Evolutionary conservation across 2,888 invertebrate species (phyloP).

Genomic region (Lasioglossum malachurum): DNA sequence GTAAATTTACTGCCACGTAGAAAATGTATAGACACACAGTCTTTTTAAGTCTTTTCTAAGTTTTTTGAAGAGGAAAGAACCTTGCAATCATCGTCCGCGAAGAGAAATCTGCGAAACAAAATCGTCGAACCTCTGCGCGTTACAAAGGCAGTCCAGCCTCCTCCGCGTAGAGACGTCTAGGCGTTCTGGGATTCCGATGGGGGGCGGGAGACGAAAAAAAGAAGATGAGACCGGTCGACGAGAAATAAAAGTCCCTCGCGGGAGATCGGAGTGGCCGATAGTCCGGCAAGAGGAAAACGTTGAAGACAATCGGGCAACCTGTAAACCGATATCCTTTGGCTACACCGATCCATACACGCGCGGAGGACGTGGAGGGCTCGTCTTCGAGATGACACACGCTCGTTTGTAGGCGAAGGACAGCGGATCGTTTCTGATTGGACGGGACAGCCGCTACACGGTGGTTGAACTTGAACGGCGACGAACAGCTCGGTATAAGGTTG

Average conservation of each 20-base stretch:
- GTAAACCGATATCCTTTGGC: conserved; percentile 72
- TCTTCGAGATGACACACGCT: conserved; percentile 55
- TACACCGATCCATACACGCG: conserved; percentile 45
- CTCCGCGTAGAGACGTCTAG: neutral
- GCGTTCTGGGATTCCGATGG: conserved; percentile 10
- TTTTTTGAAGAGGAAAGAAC: neutral
- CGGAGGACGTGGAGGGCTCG: conserved; percentile 40
- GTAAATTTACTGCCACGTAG: no score
- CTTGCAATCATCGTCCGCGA: neutral
- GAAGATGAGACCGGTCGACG: conserved; percentile 14
- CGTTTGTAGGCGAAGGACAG: conserved; percentile 46
- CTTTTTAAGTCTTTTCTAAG: no score
- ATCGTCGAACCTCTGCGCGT: neutral
- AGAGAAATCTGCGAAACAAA: neutral
- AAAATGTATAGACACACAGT: no score
- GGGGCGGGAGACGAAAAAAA: neutral
- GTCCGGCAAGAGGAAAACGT: conserved; percentile 56
- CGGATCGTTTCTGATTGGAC: conserved; percentile 72
- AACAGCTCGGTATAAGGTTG: conserved; percentile 75
- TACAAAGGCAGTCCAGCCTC: neutral
- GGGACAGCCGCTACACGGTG: conserved; percentile 80
- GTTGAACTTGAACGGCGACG: conserved; percentile 73
- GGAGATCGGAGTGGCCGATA: conserved; percentile 53
- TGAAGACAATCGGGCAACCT: conserved; percentile 69
- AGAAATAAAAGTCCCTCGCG: conserved; percentile 9